Evolutionary conservation across 2,888 invertebrate genomes (phyloP), one percentile per base, ranked within the genome.

Genomic region (Neria commutata): DNA sequence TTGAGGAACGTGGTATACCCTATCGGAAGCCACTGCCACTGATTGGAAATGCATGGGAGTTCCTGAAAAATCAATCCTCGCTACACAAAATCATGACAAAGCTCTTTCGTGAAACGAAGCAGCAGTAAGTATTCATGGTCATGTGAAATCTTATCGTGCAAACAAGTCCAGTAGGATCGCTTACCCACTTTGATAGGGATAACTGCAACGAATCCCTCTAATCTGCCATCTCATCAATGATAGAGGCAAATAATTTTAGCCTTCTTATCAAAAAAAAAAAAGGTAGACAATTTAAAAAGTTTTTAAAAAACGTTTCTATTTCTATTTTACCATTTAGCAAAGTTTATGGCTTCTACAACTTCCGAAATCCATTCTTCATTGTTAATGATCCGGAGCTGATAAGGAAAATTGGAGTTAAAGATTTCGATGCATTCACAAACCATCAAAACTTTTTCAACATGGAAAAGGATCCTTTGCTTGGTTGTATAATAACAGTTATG

Each of bases 391-490:
- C 79, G 0, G 79, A 81, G 40, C 2, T 79, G 0, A 76, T 83
- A n/a, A 80, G 80, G 54, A 72, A 73, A 56, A 61, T 82, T 1
- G 70, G 71, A 0, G 66, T 81, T 2, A 81, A 81, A 60, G 80
- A 82, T 58, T 81, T 81, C 40, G 80, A 80, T 2, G 57, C 71
- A 55, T 82, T 83, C 58, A 64, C 72, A 10, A 78, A 83, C 55
- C 85, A 84, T 62, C 77, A 78, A 33, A 64, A 71, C 4, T 79
- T 84, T 37, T 68, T 84, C 1, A 70, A 79, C 21, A 76, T 71
- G 1, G 78, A 83, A 0, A 61, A 78, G 0, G 86, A 86, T 24
- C 83, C 83, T 0, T 64, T 85, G 2, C 72, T 85, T 33, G 80
- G 78, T 2, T 71, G 71, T 11, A 70, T 72, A 69, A 52, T 80